phyloP scores from a whole-genome alignment of 2,888 invertebrate genomes.

The Doris montereyensis region DNA sequence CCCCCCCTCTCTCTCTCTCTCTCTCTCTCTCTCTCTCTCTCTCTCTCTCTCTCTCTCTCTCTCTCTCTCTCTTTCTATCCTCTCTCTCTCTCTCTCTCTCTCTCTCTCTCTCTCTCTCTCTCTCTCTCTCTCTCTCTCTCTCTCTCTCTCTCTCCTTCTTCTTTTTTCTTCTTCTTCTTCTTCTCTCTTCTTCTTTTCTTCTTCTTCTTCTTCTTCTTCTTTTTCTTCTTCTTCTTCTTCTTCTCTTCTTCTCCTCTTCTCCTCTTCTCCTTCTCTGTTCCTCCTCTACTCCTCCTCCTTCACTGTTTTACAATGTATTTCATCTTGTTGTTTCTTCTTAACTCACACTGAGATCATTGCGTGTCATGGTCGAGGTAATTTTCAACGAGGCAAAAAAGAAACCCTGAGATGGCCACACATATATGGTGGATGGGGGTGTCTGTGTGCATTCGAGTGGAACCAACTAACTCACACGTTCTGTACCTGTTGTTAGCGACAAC shows the following conservation, averaged over 20 bases:
- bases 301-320: too few species aligned
- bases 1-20: background rate
- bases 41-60: conserved; percentile 2
- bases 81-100: conserved; percentile 14
- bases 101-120: conserved; percentile 26
- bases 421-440: too few species aligned
- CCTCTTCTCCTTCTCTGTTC: background rate
- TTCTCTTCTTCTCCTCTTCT: background rate
- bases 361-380: too few species aligned
- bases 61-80: background rate
- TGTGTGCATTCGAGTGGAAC: too few species aligned
- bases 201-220: background rate
- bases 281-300: background rate
- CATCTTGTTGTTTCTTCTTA: too few species aligned
- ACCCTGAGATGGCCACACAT: too few species aligned
- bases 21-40: background rate
- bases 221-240: background rate
- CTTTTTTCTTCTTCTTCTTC: background rate
- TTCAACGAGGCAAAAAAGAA: too few species aligned
- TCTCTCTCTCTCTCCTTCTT: conserved; percentile 15
- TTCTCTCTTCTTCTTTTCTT: background rate
- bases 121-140: conserved; percentile 24
- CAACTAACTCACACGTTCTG: too few species aligned
- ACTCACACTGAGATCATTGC: too few species aligned
- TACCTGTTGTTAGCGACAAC: too few species aligned